Base-by-base conservation (phyloP, 2,888 invertebrate species). In the Margaritifera margaritifera region DNA sequence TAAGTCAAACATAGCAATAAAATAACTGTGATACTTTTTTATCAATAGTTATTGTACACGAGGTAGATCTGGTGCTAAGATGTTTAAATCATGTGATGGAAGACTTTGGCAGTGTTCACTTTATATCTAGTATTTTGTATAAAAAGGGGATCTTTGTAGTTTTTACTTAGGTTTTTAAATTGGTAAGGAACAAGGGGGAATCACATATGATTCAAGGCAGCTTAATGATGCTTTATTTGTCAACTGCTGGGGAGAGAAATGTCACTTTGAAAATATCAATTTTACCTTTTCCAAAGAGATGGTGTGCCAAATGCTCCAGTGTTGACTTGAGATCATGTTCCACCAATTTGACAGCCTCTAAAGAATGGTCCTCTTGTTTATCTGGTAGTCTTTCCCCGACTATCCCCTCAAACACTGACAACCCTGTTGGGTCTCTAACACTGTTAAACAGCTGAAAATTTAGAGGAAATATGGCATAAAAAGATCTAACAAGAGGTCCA, bases 331-430 rank as follows among this genome's bases (percentile, higher is more conserved):
- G 90, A 85, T 96, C 94, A 81, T 93, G 91, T 87, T 96, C 96
- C 92, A 97, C 93, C 50, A 96, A 89, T 90, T 95, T 95, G 0
- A 94, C 93, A 1, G 97, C 95, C 90, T 97, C 96, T 72, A 95
- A 90, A 0, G 95, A 95, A 87, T 98, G 97, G 79, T 93, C 93
- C 25, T 93, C 93, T 90, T 99, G 98, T 89, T 96, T 97, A 61
- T 92, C 92, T 6, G 87, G 71, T 71, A 75, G 89, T 80, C 87
- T 85, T 74, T 86, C 82, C 68, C 90, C 85, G 61, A 42, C 42
- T 42, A 11, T 42, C 42, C 80, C 69, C 61, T 87, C 88, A 83
- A 87, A 87, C 60, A 87, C 62, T 6, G 75, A 71, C 68, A 87
- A 66, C 52, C 72, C 78, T 8, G 76, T 70, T 6, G 78, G 22